phyloP scores from a whole-genome alignment of 1,140 invertebrate genomes.

The Drosophila dunni region DNA sequence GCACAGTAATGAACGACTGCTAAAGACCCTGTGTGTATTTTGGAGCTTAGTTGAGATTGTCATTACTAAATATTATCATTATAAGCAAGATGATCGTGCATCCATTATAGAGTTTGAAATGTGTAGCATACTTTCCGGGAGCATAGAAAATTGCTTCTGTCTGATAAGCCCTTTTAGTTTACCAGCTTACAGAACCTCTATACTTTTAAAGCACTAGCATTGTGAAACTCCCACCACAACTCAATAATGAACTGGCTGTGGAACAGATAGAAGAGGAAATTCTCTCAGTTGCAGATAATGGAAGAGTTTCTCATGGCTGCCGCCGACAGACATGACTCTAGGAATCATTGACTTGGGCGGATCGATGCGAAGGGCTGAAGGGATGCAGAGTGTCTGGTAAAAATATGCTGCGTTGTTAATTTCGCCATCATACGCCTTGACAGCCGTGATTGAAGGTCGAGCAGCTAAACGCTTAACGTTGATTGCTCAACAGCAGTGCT shows the following conservation, averaged over 20 bases:
- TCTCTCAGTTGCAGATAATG: slow-evolving; percentile 1
- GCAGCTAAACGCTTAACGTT: slow-evolving; percentile 74
- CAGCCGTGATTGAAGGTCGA: slow-evolving; percentile 42
- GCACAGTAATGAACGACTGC: too few relatives aligned
- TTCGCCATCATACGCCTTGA: slow-evolving; percentile 40
- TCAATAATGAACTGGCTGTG: slow-evolving; percentile 70
- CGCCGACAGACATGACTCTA: not conserved
- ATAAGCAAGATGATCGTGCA: too few relatives aligned
- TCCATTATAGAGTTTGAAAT: too few relatives aligned
- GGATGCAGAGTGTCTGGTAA: not conserved
- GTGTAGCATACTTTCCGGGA: too few relatives aligned
- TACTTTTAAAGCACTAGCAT: too few relatives aligned
- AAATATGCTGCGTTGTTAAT: slow-evolving; percentile 59
- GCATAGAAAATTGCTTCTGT: too few relatives aligned
- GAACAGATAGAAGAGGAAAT: slow-evolving; percentile 35
- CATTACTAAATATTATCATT: too few relatives aligned
- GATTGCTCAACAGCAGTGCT: slow-evolving; percentile 55
- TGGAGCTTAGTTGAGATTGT: too few relatives aligned
- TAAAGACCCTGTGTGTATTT: too few relatives aligned
- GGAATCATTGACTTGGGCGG: not conserved
- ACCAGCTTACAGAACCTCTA: too few relatives aligned
- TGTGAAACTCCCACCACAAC: slow-evolving; percentile 22
- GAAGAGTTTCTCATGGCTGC: not conserved
- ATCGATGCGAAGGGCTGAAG: not conserved
- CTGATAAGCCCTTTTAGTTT: too few relatives aligned